phyloP scores from a whole-genome alignment of 2,888 invertebrate genomes.

The Aphrophora alni region DNA sequence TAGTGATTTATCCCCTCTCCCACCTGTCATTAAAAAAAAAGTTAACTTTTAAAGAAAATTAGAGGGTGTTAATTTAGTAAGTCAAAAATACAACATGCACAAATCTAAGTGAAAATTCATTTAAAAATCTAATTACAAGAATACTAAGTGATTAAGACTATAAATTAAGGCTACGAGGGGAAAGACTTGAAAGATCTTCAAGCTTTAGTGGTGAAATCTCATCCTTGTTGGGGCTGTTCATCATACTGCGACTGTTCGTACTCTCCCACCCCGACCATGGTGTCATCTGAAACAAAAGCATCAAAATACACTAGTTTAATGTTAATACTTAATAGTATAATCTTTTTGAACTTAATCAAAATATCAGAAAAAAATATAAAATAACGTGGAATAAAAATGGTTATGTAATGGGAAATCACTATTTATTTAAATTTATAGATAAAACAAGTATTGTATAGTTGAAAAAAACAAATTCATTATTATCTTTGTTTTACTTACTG shows the following conservation, averaged over 20 bases:
- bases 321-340: no score
- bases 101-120: not conserved
- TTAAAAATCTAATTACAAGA: not conserved
- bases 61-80: no score
- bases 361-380: not conserved
- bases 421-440: no score
- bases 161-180: constrained; percentile 11
- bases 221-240: constrained; percentile 32
- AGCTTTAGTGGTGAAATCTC: constrained; percentile 23
- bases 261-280: constrained; percentile 41
- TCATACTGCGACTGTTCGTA: constrained; percentile 43
- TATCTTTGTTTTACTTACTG: no score
- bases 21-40: no score
- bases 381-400: no score
- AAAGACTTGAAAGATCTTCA: constrained; percentile 22
- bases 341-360: no score
- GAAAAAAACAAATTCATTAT: no score
- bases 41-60: no score
- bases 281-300: constrained; percentile 40
- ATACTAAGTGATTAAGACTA: not conserved
- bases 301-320: not conserved
- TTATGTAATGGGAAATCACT: no score
- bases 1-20: no score
- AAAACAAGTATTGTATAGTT: no score
- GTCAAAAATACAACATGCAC: not conserved